Percentiles rank a stretch among this genome's conserved stretches.
Evolutionary conservation across 2,888 invertebrate species (phyloP).

Genomic region (Eupithecia exiguata): DNA sequence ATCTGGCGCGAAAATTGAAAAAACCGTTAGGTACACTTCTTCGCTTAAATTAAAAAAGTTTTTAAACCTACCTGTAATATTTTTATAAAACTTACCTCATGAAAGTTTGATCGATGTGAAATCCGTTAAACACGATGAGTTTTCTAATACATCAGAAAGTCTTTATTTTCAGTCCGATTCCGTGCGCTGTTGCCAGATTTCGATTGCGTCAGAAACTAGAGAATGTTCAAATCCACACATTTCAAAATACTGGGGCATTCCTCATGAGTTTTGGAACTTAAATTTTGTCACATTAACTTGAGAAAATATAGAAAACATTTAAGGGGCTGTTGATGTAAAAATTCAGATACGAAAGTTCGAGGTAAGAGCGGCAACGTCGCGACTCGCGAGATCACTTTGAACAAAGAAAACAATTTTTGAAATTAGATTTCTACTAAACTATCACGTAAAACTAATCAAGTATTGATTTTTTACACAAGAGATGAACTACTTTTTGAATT

Average conservation of each 20-base stretch:
- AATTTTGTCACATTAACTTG: slow-evolving; percentile 44
- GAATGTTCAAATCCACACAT: slow-evolving; percentile 75
- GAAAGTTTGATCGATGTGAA: slow-evolving; percentile 58
- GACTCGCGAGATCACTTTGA: slow-evolving; percentile 50
- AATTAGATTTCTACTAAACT: slow-evolving; percentile 9
- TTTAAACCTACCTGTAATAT: background rate
- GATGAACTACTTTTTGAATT: slow-evolving; percentile 17
- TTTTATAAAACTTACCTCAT: slow-evolving; percentile 69
- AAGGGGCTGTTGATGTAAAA: slow-evolving; percentile 26
- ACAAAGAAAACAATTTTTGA: slow-evolving; percentile 60
- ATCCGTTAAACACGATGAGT: slow-evolving; percentile 57
- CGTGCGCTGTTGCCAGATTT: slow-evolving; percentile 80
- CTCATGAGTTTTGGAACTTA: slow-evolving; percentile 53
- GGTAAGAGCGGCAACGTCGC: slow-evolving; percentile 78
- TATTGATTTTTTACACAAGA: slow-evolving; percentile 26
- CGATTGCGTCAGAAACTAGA: slow-evolving; percentile 80
- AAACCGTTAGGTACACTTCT: slow-evolving; percentile 55
- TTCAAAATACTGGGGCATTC: slow-evolving; percentile 74
- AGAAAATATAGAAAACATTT: slow-evolving; percentile 29
- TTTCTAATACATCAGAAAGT: slow-evolving; percentile 70
- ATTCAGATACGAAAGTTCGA: slow-evolving; percentile 51
- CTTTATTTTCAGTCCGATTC: slow-evolving; percentile 69
- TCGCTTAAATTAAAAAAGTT: slow-evolving; percentile 18
- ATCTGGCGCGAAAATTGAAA: slow-evolving; percentile 76
- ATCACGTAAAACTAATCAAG: background rate